Evolutionary conservation across 1,140 invertebrate species (phyloP), one percentile per base, ranked within the genome.

Genomic region (Armadillidium nasatum): DNA sequence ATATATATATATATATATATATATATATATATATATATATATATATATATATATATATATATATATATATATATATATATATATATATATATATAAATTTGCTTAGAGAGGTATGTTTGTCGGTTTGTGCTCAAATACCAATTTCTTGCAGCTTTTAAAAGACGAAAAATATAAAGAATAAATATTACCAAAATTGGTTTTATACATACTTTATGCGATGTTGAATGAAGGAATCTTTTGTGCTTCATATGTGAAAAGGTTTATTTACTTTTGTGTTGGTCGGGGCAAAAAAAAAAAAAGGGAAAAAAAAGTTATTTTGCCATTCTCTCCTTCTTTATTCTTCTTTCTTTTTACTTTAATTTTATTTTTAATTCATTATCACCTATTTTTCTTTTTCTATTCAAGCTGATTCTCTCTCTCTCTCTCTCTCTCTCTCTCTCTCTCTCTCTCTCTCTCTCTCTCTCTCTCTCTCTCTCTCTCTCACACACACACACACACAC

Each of bases 1-100:
- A 66, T 72, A 72, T 72, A 11, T 72, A 72, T 72, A 72, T 72
- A 72, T 72, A 72, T 72, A 19, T 13, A 72, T 72, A 72, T 72
- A 72, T 72, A 72, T 66, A 72, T 72, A 72, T 72, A 72, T 72
- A 72, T 72, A 11, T 72, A 66, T 72, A 11, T 72, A 19, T 72
- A 43, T 72, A 2, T 72, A 11, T 72, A 19, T 72, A 33, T 66
- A 66, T 72, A 33, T 33, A 33, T 33, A 33, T 33, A 33, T 33
- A 33, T 33, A 33, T 33, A 33, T 33, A 33, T 33, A 33, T 33
- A 33, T 33, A 33, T 33, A 33, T 33, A 33, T 33, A 33, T 33
- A 33, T 33, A 33, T 33, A 33, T 33, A 33, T 33, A 33, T 33
- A 33, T 33, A 33, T 33, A 33, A n/a, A n/a, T n/a, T n/a, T n/a